Evolutionary conservation across 1,140 invertebrate genomes (phyloP), one percentile per base, ranked within the genome.

Genomic region (Drosophila bocki): DNA sequence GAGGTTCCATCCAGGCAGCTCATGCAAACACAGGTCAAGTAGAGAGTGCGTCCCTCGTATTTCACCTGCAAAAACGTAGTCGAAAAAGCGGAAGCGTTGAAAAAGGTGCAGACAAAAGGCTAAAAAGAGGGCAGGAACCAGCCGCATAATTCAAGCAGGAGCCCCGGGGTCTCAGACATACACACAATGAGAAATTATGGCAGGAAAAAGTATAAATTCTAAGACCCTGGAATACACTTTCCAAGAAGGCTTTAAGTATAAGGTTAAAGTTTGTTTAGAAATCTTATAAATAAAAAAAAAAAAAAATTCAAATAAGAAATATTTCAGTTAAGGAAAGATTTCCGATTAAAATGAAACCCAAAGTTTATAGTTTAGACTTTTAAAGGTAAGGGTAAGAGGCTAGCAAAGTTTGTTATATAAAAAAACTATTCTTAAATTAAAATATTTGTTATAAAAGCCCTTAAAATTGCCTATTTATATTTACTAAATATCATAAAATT

Each of bases 11-110:
- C 97, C 81, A 98, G 93, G 93, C 97, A 98, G 59, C 95, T 95
- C 96, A 99, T 98, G 93, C 98, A 99, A 35, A 99, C 97, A 50
- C 97, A 97, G 68, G 97, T 98, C 91, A 99, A 94, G 93, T 96
- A 99, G 93, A 98, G 97, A 62, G 96, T 96, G 75, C 97, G 95
- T 82, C 96, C 96, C 93, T 97, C 97, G 64, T 97, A 96, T 93
- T 97, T 97, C 75, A 98, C 97, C 96, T 98, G 95, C 6, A 94
- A 93, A 5, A 82, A 80, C 17, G 9, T 12, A 47, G 44, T 22
- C 44, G 44, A 39, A 90, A 78, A 59, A 71, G 67, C 68, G 68
- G 68, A 58, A 69, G 61, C 45, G 53, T 29, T 60, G 68, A 45
- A 53, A 75, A 67, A 51, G 72, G 45, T 65, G 61, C 74, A 61